Percentiles rank a stretch among this genome's conserved stretches.
Evolutionary conservation across 2,888 invertebrate genomes (phyloP).

Genomic region (Chrysolina oricalcia): DNA sequence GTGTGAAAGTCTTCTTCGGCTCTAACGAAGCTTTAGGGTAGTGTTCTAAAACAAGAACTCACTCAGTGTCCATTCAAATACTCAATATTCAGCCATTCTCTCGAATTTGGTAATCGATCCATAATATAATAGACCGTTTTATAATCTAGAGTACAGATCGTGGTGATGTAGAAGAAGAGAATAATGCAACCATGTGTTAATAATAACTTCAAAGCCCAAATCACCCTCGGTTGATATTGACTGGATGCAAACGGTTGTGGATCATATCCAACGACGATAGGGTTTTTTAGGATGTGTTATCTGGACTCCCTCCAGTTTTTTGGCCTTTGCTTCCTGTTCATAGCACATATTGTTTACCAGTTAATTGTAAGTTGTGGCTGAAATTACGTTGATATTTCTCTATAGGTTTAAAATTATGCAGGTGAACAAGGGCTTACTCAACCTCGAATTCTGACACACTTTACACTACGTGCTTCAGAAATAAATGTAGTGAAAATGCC

Average conservation of each 20-base stretch:
- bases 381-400: no score
- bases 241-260: background rate
- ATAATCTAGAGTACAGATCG: background rate
- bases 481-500: no score
- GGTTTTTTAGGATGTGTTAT: background rate
- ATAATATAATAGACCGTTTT: background rate
- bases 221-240: conserved; percentile 2
- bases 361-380: background rate
- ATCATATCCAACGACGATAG: background rate
- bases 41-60: background rate
- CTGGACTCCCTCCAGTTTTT: background rate
- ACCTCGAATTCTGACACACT: no score
- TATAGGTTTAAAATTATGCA: no score
- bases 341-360: background rate
- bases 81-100: no score
- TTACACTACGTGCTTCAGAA: no score
- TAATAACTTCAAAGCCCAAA: conserved; percentile 16
- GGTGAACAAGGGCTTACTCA: no score
- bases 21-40: no score
- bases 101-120: no score
- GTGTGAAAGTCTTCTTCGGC: no score
- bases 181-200: background rate
- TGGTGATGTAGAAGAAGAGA: background rate
- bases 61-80: background rate
- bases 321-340: background rate